Base-by-base conservation (phyloP, 2,888 invertebrate genomes). In the Doris montereyensis region DNA sequence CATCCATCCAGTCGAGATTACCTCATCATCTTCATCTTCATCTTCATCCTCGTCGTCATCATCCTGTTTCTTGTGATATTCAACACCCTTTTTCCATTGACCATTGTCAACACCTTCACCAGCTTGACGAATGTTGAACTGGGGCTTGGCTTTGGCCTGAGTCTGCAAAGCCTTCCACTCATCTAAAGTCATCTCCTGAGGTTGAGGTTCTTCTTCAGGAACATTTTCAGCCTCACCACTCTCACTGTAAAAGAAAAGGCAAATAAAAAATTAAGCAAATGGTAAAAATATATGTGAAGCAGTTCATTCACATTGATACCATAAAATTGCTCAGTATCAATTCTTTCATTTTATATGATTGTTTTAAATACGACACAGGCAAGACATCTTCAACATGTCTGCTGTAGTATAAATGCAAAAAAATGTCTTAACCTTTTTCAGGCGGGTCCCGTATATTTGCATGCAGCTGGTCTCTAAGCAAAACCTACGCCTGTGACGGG, bases 51-150 rank as follows among this genome's bases (percentile, higher is more conserved):
- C 90, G 21, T 90, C 91, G 76, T 86, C 87, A 26, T 85, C 95
- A 89, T 81, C 78, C 13, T 72, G 75, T 95, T 96, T 90, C 92
- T 97, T 97, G 83, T 89, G 90, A 84, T 92, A 88, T 21, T 88
- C 87, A 67, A 87, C 88, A 17, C 89, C 89, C 79, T 90, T 90
- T 83, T 91, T 91, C 97, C 97, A 97, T 92, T 97, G 96, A 78
- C 94, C 94, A 76, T 83, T 89, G 81, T 89, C 89, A 67, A 96
- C 97, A 65, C 97, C 98, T 92, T 98, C 97, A 34, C 97, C 97
- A 77, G 97, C 96, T 92, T 97, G 97, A 79, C 98, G 95, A 89
- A 97, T 92, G 91, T 98, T 97, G 92, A 95, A 98, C 87, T 95
- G 95, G 73, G 97, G 96, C 91, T 96, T 96, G 81, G 94, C 94